A percentile compares a stretch with the other conserved stretches of the same genome.
Evolutionary conservation across 2,888 invertebrate species (phyloP).

Genomic region (Drosophila antonietae): DNA sequence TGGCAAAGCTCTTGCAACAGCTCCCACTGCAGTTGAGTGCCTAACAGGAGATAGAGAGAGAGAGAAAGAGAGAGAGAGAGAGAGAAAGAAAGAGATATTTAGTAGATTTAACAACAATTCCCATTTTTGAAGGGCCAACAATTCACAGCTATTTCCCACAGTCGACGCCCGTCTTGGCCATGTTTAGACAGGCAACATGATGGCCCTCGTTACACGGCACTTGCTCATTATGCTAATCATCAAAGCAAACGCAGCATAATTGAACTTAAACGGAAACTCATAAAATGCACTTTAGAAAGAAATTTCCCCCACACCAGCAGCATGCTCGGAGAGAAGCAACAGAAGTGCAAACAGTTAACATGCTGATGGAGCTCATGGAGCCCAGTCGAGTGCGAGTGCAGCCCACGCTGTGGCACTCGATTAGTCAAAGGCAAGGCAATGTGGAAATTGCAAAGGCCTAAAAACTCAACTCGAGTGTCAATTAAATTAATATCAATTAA

Average conservation of each 20-base stretch:
- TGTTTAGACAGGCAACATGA: slow-evolving; percentile 35
- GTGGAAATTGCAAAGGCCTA: slow-evolving; percentile 42
- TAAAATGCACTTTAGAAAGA: slow-evolving; percentile 59
- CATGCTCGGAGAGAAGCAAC: neutral
- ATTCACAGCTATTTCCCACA: slow-evolving; percentile 30
- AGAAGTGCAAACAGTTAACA: slow-evolving; percentile 52
- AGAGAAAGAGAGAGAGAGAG: no score
- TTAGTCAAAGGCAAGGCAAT: slow-evolving; percentile 51
- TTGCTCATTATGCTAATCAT: slow-evolving; percentile 59
- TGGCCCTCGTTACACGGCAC: slow-evolving; percentile 43
- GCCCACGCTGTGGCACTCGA: slow-evolving; percentile 64
- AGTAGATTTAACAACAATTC: no score
- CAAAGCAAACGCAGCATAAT: slow-evolving; percentile 58
- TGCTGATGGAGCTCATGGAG: slow-evolving; percentile 46
- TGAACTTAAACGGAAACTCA: slow-evolving; percentile 75
- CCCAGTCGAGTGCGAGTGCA: neutral
- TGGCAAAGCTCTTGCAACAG: no score
- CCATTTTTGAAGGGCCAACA: neutral
- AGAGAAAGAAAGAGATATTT: no score
- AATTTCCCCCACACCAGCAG: neutral
- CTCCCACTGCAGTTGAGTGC: no score
- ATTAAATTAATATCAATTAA: slow-evolving; percentile 80
- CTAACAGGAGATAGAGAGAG: no score
- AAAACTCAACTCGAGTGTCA: slow-evolving; percentile 71
- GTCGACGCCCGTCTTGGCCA: slow-evolving; percentile 4